Base-by-base conservation (phyloP, 1,140 invertebrate genomes). In the Ruditapes philippinarum region DNA sequence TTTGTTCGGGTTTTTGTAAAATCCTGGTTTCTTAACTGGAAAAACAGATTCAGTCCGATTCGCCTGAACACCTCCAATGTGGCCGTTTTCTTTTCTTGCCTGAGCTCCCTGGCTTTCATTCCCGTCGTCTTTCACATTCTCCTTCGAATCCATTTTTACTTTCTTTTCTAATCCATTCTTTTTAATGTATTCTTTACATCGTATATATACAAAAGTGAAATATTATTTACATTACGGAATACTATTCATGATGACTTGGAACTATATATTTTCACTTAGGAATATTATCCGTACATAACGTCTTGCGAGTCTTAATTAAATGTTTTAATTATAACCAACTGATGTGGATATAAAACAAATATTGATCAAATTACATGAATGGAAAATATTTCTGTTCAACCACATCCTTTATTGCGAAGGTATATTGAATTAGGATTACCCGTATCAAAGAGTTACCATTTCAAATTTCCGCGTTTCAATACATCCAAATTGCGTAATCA, bases 1-100 rank as follows among this genome's bases (percentile, higher is more conserved):
- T 22, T 54, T 78, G 17, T 51, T 51, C 14, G 74, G 49, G 45
- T 54, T 78, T 78, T 78, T 78, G 36, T 12, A 38, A 78, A 78
- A 51, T 38, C 74, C 74, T 3, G 74, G 74, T 36, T 78, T 78
- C 31, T 78, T 78, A 22, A 14, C 45, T 17, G 74, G 65, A 38
- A 70, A 36, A 9, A 11, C 33, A 1, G 65, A 70, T 17, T 70
- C 65, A 9, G 9, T 38, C 28, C 19, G 65, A 40, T 70, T 70
- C 33, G 19, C 7, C 22, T 70, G 11, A 38, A 19, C 28, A 40
- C 65, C 65, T 22, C 65, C 65, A 38, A 19, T 65, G 11, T 65
- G 60, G 2, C 60, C 60, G 5, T 65, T 70, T 70, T 70, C 65
- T 22, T 12, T 70, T 38, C 38, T 70, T 33, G 4, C 38, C 3